Conservation (phyloP, 2,797 vertebrate species). For the Heteromormyrus szaboi region DNA sequence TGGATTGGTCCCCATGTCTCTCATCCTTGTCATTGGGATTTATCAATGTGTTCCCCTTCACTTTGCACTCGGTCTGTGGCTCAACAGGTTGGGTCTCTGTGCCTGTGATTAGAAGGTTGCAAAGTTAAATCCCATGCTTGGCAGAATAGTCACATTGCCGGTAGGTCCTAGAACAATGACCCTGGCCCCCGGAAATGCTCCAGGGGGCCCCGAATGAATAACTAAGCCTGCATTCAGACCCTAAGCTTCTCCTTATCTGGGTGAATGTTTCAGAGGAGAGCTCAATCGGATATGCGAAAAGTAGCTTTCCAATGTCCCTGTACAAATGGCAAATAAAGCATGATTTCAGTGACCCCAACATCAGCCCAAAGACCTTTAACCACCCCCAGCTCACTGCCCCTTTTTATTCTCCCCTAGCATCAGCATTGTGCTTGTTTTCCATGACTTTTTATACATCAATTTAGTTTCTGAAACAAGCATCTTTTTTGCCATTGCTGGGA, state of each 20-base stretch:
- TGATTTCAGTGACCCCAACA: neutral
- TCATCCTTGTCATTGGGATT: neutral
- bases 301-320: neutral
- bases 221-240: neutral
- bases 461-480: neutral
- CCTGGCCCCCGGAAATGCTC: neutral
- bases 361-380: neutral
- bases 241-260: neutral
- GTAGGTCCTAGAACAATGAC: neutral
- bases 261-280: neutral
- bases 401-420: neutral
- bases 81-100: neutral
- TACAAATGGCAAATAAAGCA: neutral
- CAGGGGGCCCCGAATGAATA: neutral
- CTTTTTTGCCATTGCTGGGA: neutral
- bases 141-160: neutral
- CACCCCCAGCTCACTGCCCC: neutral
- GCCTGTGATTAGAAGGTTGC: neutral
- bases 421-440: neutral
- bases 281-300: neutral
- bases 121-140: neutral
- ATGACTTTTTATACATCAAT: neutral
- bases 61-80: neutral
- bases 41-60: neutral
- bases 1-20: neutral